Conservation (phyloP, 2,113 vertebrate species). For the Xerus inauris region DNA sequence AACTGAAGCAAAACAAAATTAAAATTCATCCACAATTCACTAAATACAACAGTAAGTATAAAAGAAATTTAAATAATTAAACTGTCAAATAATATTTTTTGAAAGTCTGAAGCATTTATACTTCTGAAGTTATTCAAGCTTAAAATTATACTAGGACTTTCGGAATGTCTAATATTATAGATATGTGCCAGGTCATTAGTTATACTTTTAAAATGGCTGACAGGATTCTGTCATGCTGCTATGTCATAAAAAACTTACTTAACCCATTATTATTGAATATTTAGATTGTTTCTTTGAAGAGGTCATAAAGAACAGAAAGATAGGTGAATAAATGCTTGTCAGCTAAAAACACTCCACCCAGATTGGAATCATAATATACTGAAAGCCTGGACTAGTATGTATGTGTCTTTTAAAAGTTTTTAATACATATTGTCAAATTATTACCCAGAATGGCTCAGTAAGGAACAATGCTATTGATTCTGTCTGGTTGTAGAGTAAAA, state of each 20-base stretch:
- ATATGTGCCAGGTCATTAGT: neutral
- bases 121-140: conserved; percentile 27
- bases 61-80: conserved; percentile 32
- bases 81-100: neutral
- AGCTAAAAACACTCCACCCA: neutral
- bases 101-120: conserved; percentile 29
- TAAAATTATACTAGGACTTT: conserved; percentile 7
- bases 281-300: conserved; percentile 45
- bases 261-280: neutral
- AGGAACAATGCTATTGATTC: conserved; percentile 36
- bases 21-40: neutral
- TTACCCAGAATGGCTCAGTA: conserved; percentile 12
- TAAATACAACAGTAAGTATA: conserved; percentile 26
- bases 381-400: conserved; percentile 14
- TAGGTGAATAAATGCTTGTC: neutral
- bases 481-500: conserved; percentile 31
- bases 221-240: neutral
- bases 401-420: conserved; percentile 12
- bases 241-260: neutral
- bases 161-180: neutral
- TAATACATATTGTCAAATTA: conserved; percentile 5
- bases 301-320: conserved; percentile 42
- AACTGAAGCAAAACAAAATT: neutral
- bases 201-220: neutral
- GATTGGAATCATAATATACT: conserved; percentile 21